Conservation (phyloP, 2,888 invertebrate species). For the Clepsis dumicolana region DNA sequence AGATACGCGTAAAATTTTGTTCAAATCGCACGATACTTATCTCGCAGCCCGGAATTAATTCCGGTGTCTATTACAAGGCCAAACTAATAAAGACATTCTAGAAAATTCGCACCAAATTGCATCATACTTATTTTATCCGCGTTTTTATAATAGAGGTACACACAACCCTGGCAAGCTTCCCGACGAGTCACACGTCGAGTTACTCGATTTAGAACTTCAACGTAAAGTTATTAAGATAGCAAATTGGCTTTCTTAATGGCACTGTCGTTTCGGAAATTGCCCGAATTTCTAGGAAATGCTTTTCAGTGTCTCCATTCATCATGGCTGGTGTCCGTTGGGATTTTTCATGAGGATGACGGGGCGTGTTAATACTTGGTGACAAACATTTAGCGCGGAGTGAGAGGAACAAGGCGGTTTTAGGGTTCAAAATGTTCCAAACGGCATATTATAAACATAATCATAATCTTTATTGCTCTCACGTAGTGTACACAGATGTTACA, state of each 20-base stretch:
- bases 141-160: constrained; percentile 33
- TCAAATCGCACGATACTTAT: constrained; percentile 7
- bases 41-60: constrained; percentile 10
- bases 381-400: constrained; percentile 21
- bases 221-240: neutral
- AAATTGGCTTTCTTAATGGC: neutral
- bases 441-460: no score
- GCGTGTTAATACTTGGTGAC: constrained; percentile 31
- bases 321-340: constrained; percentile 23
- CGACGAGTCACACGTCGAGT: constrained; percentile 5
- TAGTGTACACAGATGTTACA: no score
- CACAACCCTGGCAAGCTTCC: constrained; percentile 29
- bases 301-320: constrained; percentile 41
- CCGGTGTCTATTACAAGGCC: constrained; percentile 18
- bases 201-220: constrained; percentile 10
- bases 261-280: constrained; percentile 27
- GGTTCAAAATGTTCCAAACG: no score
- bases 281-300: constrained; percentile 38
- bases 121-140: constrained; percentile 22
- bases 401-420: neutral
- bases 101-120: constrained; percentile 11
- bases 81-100: constrained; percentile 19
- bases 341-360: constrained; percentile 26
- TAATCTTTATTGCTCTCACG: no score
- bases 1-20: neutral